phyloP scores from a whole-genome alignment of 2,888 invertebrate species.

The Alloplasta piceator region DNA sequence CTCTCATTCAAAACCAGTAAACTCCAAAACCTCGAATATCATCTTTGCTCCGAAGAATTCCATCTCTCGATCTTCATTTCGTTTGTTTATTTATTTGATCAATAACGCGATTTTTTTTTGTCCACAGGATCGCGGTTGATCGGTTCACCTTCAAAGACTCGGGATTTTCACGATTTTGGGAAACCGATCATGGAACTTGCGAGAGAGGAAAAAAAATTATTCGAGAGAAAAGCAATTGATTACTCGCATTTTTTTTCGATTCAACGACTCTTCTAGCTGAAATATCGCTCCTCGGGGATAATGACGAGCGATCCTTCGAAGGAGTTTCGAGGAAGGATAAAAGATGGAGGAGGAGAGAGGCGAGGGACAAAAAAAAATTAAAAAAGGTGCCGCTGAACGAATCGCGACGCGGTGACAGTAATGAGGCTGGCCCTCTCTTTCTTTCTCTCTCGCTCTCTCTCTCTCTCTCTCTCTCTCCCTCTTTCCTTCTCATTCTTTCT shows the following conservation, averaged over 20 bases:
- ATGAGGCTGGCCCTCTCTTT: slow-evolving; percentile 60
- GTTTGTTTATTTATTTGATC: too few species aligned
- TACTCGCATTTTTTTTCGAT: slow-evolving; percentile 17
- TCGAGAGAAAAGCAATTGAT: slow-evolving; percentile 4
- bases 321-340: slow-evolving; percentile 13
- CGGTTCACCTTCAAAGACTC: too few species aligned
- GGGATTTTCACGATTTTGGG: too few species aligned
- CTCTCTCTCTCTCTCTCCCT: slow-evolving; percentile 10
- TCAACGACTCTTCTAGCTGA: slow-evolving; percentile 19
- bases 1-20: slow-evolving; percentile 14
- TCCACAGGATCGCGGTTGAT: too few species aligned
- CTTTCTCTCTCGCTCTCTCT: slow-evolving; percentile 31
- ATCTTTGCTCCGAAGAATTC: slow-evolving; percentile 36
- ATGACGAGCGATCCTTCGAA: slow-evolving; percentile 51
- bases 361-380: slow-evolving; percentile 23
- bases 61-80: too few species aligned
- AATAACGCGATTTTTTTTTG: too few species aligned
- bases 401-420: slow-evolving; percentile 60
- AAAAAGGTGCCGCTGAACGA: slow-evolving; percentile 44
- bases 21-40: slow-evolving; percentile 18
- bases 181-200: not conserved
- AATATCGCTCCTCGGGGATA: slow-evolving; percentile 37
- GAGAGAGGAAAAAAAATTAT: not conserved
- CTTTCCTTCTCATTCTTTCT: not conserved
- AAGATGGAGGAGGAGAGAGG: not conserved